Base-by-base conservation (phyloP, 2,888 invertebrate species). In the Baronia brevicornis region DNA sequence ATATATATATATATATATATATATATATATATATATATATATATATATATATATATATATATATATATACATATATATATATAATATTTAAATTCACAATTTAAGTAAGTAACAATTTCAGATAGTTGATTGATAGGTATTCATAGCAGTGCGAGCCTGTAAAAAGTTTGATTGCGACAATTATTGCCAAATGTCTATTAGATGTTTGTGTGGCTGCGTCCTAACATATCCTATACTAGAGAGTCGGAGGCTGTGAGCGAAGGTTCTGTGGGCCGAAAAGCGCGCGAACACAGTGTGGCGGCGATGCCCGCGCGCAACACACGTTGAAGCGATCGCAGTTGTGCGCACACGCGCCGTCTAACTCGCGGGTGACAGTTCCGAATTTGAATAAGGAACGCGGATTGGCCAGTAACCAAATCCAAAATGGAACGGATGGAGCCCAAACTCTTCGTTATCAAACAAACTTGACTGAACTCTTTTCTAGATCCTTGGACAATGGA, bases 241-340 rank as follows among this genome's bases (percentile, higher is more conserved):
- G 60, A 54, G 54, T 48, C 49, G 61, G 67, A 75, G 73, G 73
- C 70, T 72, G 72, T n/a, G 62, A 61, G 62, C 59, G 72, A 68
- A 74, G 77, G 79, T 72, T 74, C 71, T 60, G 57, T 65, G 65
- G 70, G 68, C 67, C 60, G 71, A 79, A 84, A 80, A 80, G 82
- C 80, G 80, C 82, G 84, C 79, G 79, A 80, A 82, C 72, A 72
- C 82, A 84, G 84, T 84, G 71, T 69, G 62, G 75, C 71, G 78
- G 73, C 67, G 79, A 68, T 65, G 69, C 67, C 60, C 78, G 82
- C 57, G 79, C 80, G 79, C 79, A 68, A 39, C 63, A 75, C 82
- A 82, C 80, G 82, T 71, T 71, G 65, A 69, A 58, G 70, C 66
- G 65, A 60, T 63, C 66, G 70, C 68, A 66, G n/a, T n/a, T 60